Base-by-base conservation (phyloP, 2,797 vertebrate genomes). In the Peromyscus attwateri region DNA sequence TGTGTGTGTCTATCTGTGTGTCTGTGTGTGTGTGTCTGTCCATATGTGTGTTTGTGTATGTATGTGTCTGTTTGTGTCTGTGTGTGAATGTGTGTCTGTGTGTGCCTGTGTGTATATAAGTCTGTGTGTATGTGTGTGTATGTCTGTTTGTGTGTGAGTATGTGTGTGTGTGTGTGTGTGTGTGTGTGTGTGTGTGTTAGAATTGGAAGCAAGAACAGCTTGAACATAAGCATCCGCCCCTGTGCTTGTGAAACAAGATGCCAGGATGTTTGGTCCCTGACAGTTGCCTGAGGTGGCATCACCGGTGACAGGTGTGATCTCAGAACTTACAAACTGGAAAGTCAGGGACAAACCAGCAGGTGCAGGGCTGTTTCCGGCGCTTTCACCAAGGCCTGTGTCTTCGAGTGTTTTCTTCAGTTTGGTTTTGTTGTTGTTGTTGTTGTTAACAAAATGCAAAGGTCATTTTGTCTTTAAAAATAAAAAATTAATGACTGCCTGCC, bases 391-490 rank as follows among this genome's bases (percentile, higher is more conserved):
- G 31, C 66, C 27, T 77, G 68, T 77, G 66, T 96, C 82, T 79
- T 92, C 95, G 75, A 96, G 73, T 62, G 31, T 16, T 16, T 21
- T 43, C 49, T n/a, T 19, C 25, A 13, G 12, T 70, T 87, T 87
- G 43, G 6, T 68, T 87, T 83, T 64, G 31, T 55, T 55, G 25
- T 84, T 84, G 4, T n/a, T 87, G 46, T 92, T 92, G 43, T 93
- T 91, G 87, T 97, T 79, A 95, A 95, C 71, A 88, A 96, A 97
- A 97, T 83, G n/a, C 95, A 97, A 98, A 98, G 98, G 97, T 98
- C 97, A 97, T 87, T 97, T 97, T 94, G 71, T 91, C 89, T 92
- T 95, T 89, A 49, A 16, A 73, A 95, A 91, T 83, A 96, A 95
- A 21, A 73, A 82, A 93, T 87, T 76, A 97, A 95, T 95, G 97